These are phyloP conservation scores for Pollicipes pollicipes DNA, from an alignment of 1,140 invertebrate species.

Conservation along the genomic window DNA sequence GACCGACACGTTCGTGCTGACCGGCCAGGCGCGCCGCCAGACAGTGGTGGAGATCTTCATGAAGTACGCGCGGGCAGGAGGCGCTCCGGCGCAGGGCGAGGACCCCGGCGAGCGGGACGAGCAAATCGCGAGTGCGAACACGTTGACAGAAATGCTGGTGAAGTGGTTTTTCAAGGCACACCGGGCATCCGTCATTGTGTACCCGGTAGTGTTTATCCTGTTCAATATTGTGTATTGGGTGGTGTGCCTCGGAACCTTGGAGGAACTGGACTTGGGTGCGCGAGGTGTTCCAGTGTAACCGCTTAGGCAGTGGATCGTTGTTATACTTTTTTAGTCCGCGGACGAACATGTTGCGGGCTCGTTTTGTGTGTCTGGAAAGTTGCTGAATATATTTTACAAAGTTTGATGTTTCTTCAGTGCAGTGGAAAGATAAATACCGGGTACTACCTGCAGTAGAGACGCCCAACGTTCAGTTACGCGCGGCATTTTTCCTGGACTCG, in stretches of 20 bases:
- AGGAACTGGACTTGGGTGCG: too few relatives aligned
- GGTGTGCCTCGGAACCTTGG: not conserved
- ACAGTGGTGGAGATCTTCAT: not conserved
- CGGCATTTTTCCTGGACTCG: too few relatives aligned
- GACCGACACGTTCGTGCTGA: constrained; percentile 41
- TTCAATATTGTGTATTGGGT: not conserved
- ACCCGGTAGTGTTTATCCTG: not conserved
- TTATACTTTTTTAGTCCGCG: too few relatives aligned
- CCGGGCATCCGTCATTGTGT: not conserved
- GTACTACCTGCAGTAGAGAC: too few relatives aligned
- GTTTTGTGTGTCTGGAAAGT: too few relatives aligned
- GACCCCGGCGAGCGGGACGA: not conserved
- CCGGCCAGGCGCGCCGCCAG: constrained; percentile 33
- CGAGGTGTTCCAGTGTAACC: too few relatives aligned
- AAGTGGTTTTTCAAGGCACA: not conserved
- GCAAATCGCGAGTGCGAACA: not conserved
- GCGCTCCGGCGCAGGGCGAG: not conserved
- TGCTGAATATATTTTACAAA: too few relatives aligned
- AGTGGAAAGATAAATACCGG: too few relatives aligned
- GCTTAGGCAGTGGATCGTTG: too few relatives aligned
- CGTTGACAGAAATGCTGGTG: not conserved
- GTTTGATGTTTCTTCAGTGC: too few relatives aligned
- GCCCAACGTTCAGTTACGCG: too few relatives aligned
- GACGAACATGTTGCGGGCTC: too few relatives aligned
- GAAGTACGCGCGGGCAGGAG: not conserved